Conservation (phyloP, 2,888 invertebrate genomes). For the Melikaiella ostensackeni region DNA sequence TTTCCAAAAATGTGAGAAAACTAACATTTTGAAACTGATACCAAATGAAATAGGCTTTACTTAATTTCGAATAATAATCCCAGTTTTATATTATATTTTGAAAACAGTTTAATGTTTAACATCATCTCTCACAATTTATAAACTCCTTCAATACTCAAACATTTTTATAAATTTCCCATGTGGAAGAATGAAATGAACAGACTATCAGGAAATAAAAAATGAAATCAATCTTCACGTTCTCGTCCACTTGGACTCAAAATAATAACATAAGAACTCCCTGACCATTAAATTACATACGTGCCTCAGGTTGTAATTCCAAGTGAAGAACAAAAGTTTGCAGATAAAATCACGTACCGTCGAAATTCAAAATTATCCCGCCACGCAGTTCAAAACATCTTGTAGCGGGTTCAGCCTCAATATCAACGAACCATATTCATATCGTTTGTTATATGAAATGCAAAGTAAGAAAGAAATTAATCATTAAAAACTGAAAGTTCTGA, state of each 20-base stretch:
- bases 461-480: background rate
- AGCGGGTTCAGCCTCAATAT: background rate
- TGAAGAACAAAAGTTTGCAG: conserved; percentile 28
- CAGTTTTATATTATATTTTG: background rate
- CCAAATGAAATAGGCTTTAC: background rate
- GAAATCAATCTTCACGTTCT: background rate
- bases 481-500: background rate
- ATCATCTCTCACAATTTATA: too few relatives aligned
- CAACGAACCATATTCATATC: background rate
- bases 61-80: background rate
- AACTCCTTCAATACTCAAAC: too few relatives aligned
- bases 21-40: background rate
- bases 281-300: conserved; percentile 22
- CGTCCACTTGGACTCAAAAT: background rate
- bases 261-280: conserved; percentile 1
- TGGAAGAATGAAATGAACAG: background rate
- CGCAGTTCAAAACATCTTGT: background rate
- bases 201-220: background rate
- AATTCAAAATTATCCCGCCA: conserved; percentile 19
- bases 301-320: background rate
- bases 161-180: background rate
- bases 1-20: background rate
- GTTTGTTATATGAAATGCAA: background rate
- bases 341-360: conserved; percentile 25
- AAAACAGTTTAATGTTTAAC: too few relatives aligned